Base-by-base conservation (phyloP, 2,888 invertebrate genomes). In the Cryptocephalus primarius region DNA sequence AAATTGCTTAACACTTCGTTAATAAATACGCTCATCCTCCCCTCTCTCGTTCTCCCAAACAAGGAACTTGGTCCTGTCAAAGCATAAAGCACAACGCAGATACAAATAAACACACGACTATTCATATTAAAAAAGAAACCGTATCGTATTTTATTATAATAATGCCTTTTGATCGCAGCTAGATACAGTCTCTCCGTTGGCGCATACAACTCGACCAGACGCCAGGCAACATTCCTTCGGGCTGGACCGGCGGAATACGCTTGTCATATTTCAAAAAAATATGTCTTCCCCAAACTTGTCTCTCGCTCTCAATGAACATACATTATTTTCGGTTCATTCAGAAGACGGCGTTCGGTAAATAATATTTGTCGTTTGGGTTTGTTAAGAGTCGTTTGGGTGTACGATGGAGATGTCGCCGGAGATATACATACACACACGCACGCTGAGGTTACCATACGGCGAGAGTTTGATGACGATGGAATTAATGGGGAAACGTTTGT, bases 151-250 rank as follows among this genome's bases (percentile, higher is more conserved):
- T 41, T 47, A 43, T 47, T 47, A 47, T 47, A 44, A 43, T 44
- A 42, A 47, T 47, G 39, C 32, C 49, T 53, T 56, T 53, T 53
- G 56, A 56, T 59, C 50, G 51, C 49, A 50, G 51, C 50, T 51
- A 58, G 59, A 58, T 59, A 58, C 54, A 51, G 50, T 46, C 42
- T 48, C 53, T 22, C 22, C 22, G 22, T 22, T 22, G 52, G 52
- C 51, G 56, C 53, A 56, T 53, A 54, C 52, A 50, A 53, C 49
- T 54, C 42, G 50, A 48, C 43, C 47, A 57, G 60, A 60, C 60
- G 58, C 60, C 60, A 58, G 55, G 52, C 57, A 51, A 40, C 58
- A 60, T 60, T 60, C 60, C 60, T 49, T 46, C 48, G 22, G 22
- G 22, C 50, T 56, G 54, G 51, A 46, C 53, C 54, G 51, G 48